Percentiles rank a stretch among this genome's conserved stretches.
Evolutionary conservation across 2,113 vertebrate species (phyloP).

Genomic region (Furnarius figulus): DNA sequence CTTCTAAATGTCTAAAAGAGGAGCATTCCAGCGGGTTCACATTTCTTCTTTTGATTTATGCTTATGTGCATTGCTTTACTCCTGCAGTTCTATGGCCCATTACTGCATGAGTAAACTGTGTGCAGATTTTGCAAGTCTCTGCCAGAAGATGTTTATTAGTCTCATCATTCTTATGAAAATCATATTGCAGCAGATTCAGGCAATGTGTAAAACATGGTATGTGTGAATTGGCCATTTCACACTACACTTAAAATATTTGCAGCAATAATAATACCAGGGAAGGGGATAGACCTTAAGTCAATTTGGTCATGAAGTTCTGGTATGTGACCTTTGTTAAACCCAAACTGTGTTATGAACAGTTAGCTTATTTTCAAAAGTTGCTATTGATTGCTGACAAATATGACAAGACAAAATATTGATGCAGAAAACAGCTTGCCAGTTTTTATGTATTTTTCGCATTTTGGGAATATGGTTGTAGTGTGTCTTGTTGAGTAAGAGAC

Average conservation of each 20-base stretch:
- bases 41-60: constrained; percentile 77
- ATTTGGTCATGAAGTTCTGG: constrained; percentile 67
- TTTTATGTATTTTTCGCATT: neutral
- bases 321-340: constrained; percentile 58
- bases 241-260: constrained; percentile 72
- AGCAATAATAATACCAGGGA: constrained; percentile 70
- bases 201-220: constrained; percentile 66
- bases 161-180: constrained; percentile 80
- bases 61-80: constrained; percentile 73
- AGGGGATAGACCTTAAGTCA: constrained; percentile 30
- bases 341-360: constrained; percentile 49
- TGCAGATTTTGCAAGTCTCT: constrained; percentile 78
- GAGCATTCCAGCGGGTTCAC: constrained; percentile 33
- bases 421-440: neutral
- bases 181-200: constrained; percentile 79
- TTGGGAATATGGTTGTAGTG: neutral
- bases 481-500: constrained; percentile 7
- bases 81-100: constrained; percentile 80
- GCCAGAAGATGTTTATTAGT: constrained; percentile 82
- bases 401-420: constrained; percentile 2
- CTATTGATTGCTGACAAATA: neutral
- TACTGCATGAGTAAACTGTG: constrained; percentile 78
- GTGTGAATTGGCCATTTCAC: constrained; percentile 79
- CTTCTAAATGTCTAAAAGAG: constrained; percentile 32
- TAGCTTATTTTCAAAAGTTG: constrained; percentile 38